Base-by-base conservation (phyloP, 1,140 invertebrate genomes). In the Neodiprion lecontei region DNA sequence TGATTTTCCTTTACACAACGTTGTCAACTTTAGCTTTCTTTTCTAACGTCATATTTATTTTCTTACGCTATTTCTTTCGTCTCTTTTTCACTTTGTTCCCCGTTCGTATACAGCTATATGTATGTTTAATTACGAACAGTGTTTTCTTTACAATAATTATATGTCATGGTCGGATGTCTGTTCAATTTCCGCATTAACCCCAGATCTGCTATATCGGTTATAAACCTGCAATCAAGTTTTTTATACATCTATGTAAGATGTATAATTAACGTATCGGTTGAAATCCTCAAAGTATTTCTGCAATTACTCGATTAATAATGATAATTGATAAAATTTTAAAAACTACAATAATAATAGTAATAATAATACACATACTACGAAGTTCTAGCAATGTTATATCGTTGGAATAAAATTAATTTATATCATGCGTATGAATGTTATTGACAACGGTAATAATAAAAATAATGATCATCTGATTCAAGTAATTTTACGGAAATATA, bases 341-440 rank as follows among this genome's bases (percentile, higher is more conserved):
- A 40, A 76, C n/a, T 80, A 81, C 77, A 81, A 80, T 80, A 81
- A 81, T 81, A 81, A 83, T 79, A 81, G 79, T 80, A 81, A 81
- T 81, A 81, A 83, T 79, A 83, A 82, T 81, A 73, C 78, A 77
- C 74, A 76, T 76, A 80, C 76, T 83, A 81, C 76, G 72, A 80
- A 79, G 70, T 75, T 80, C 80, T 85, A 84, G 76, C 81, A 40
- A 5, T 40, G 28, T 4, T 5, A 61, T 61, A 61, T 61, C 9
- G 11, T 14, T 61, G 53, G 11, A 61, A 61, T 61, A 61, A 61
- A 14, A 61, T 61, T 12, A 11, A 61, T 17, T 40, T 40, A 40
- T 40, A 40, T 40, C 28, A 40, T 40, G 28, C 53, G n/a, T 14
- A 14, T 61, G 53, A 14, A 61, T 61, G 2, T 12, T 61, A n/a